These are phyloP conservation scores for Diadophis punctatus DNA, from an alignment of 2,113 vertebrate species.

Conservation along the genomic window DNA sequence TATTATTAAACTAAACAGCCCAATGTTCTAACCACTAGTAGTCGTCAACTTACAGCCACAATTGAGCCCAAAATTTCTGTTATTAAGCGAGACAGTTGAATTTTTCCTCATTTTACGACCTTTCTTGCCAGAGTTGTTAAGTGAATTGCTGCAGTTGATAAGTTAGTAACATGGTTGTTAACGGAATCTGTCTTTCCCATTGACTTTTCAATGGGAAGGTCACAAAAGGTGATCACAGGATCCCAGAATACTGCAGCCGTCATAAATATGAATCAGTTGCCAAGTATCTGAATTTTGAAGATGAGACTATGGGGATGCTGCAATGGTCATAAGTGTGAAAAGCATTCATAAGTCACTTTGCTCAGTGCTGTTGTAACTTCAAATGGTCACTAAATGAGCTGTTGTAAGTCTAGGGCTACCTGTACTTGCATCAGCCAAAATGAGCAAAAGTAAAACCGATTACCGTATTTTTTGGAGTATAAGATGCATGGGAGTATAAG, in stretches of 20 bases:
- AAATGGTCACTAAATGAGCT: neutral
- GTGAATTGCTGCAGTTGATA: no score
- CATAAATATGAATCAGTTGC: neutral
- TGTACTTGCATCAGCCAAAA: neutral
- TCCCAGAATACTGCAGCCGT: neutral
- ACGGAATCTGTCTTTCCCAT: no score
- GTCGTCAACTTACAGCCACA: neutral
- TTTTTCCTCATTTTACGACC: neutral
- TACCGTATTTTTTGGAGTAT: no score
- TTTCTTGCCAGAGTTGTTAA: no score
- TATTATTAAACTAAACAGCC: neutral
- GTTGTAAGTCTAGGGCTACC: neutral
- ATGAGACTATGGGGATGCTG: no score
- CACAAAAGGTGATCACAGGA: neutral
- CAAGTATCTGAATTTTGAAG: neutral
- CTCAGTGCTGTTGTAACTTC: neutral
- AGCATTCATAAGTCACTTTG: neutral
- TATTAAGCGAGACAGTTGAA: neutral
- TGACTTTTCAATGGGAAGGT: neutral
- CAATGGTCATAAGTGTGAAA: neutral
- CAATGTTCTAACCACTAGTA: neutral
- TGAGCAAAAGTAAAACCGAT: neutral
- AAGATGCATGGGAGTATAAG: no score
- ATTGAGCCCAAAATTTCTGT: neutral
- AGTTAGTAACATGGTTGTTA: no score